Evolutionary conservation across 2,797 vertebrate species (phyloP).

Genomic region (Tenualosa thibaudeaui): DNA sequence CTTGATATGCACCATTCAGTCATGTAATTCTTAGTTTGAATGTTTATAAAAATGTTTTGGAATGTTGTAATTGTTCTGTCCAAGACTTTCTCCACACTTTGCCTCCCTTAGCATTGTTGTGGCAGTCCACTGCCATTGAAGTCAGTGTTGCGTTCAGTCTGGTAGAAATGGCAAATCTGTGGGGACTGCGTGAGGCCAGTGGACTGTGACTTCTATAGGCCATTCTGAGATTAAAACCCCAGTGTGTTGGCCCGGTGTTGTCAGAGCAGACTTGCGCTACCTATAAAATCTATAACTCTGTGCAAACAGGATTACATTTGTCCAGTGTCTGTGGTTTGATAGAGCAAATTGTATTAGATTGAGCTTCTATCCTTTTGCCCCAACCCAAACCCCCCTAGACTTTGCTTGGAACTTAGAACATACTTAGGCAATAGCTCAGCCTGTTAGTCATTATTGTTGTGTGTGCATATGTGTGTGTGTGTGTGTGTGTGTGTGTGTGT

Average conservation of each 20-base stretch:
- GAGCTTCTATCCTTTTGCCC: neutral
- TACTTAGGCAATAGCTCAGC: slow-evolving; percentile 4
- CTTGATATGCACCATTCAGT: neutral
- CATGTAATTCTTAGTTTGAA: neutral
- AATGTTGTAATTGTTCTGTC: neutral
- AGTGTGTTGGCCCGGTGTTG: slow-evolving; percentile 41
- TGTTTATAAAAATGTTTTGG: neutral
- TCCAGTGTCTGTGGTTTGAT: slow-evolving; percentile 5
- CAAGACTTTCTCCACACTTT: neutral
- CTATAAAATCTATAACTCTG: neutral
- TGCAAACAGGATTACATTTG: neutral
- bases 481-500: neutral
- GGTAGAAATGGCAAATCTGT: slow-evolving; percentile 86
- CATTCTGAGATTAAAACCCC: slow-evolving; percentile 74
- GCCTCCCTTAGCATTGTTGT: neutral
- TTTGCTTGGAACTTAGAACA: neutral
- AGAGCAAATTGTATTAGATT: neutral
- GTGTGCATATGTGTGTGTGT: neutral
- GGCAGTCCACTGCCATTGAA: slow-evolving; percentile 43
- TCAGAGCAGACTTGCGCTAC: neutral
- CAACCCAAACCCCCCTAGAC: neutral
- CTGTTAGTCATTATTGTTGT: slow-evolving; percentile 31
- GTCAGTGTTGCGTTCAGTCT: slow-evolving; percentile 94
- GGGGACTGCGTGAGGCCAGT: slow-evolving; percentile 79
- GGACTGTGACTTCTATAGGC: slow-evolving; percentile 81